Base-by-base conservation (phyloP, 2,113 vertebrate genomes). In the Spea bombifrons region DNA sequence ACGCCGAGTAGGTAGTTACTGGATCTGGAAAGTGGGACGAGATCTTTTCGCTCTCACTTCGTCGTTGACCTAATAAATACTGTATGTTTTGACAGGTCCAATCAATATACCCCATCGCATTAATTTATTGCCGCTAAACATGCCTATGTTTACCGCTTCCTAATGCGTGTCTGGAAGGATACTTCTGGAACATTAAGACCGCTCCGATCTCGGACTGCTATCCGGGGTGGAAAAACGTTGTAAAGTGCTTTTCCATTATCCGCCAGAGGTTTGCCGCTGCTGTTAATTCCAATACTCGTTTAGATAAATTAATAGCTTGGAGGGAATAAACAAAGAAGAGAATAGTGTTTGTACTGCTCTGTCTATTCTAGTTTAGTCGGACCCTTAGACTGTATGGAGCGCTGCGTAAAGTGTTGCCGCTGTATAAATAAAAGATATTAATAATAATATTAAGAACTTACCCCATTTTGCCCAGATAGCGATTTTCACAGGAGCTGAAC, bases 391-490 rank as follows among this genome's bases (percentile, higher is more conserved):
- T 30, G 30, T 30, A 30, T 30, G 30, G 30, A 30, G 30, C 30
- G 30, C 30, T 30, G 30, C 30, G 30, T 30, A 30, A 30, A 30
- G 1, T 30, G 30, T 30, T 30, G 30, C 30, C 30, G 30, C 30
- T 30, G 2, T 30, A 30, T 30, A 30, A 30, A 59, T 12, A 3
- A 53, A 53, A 53, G 10, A 53, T 8, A 7, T 12, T n/a, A 43
- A 44, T 3, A 53, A 57, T 7, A 45, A 43, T 10, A 55, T 4
- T 16, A 65, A 45, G n/a, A n/a, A 68, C 78, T 80, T 80, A 80
- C 78, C 78, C 78, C 78, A 80, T 80, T 80, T 80, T 80, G 78
- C 78, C 78, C 78, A 80, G 78, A 80, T 49, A 61, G 48, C 63
- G 66, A 74, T 80, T 67, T 72, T 71, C 50, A 66, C 78, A 68